phyloP scores from a whole-genome alignment of 2,113 vertebrate species.

The Aviceda subcristata region DNA sequence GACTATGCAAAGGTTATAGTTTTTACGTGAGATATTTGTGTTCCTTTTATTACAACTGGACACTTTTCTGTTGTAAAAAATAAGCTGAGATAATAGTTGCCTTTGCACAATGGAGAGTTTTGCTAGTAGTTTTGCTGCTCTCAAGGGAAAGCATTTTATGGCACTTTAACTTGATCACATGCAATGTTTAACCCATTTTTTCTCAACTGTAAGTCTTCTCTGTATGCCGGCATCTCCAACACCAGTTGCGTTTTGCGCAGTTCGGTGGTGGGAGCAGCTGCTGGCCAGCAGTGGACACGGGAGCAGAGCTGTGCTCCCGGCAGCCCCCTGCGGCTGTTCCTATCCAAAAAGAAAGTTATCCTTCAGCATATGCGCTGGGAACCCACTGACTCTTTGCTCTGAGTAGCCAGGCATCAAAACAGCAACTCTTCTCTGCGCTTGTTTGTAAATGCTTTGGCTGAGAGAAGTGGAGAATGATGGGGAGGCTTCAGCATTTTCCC shows the following conservation, averaged over 20 bases:
- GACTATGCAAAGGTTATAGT: background rate
- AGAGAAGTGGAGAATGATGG: background rate
- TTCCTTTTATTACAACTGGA: background rate
- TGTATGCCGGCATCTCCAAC: background rate
- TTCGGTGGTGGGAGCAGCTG: background rate
- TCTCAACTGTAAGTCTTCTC: background rate
- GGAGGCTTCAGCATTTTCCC: background rate
- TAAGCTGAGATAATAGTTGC: background rate
- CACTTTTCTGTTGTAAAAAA: background rate
- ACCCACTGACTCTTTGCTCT: background rate
- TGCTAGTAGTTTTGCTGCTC: background rate
- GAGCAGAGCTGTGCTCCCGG: accelerated
- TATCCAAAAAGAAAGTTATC: background rate
- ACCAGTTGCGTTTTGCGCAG: accelerated
- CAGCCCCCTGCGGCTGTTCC: background rate
- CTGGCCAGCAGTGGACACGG: accelerated
- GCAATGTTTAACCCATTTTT: background rate
- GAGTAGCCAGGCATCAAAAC: accelerated
- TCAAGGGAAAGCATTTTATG: background rate
- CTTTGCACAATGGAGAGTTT: background rate
- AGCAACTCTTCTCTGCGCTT: background rate
- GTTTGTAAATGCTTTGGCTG: background rate
- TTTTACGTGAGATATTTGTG: background rate
- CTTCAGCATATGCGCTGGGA: background rate
- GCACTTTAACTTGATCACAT: background rate